Percentiles rank a stretch among this genome's conserved stretches.
Evolutionary conservation across 2,113 vertebrate genomes (phyloP).

Genomic region (Perca flavescens): DNA sequence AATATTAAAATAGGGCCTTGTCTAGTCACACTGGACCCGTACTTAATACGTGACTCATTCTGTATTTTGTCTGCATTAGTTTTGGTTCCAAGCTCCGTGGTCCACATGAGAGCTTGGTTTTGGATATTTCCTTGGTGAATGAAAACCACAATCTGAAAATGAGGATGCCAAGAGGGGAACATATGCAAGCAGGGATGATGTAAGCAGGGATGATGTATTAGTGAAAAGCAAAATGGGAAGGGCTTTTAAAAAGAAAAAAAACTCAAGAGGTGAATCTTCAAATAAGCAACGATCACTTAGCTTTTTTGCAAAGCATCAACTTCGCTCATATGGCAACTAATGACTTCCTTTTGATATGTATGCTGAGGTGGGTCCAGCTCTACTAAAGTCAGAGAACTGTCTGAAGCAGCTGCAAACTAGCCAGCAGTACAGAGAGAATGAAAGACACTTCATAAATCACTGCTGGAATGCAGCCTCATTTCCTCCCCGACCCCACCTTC

Average conservation of each 20-base stretch:
- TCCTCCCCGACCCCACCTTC: slow-evolving; percentile 70
- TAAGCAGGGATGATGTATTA: not conserved
- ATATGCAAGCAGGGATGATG: not conserved
- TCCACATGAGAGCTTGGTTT: slow-evolving; percentile 29
- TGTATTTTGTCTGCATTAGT: slow-evolving; percentile 17
- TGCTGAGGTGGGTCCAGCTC: slow-evolving; percentile 2
- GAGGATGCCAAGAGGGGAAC: not conserved
- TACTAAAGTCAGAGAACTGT: slow-evolving; percentile 22
- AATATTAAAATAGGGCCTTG: slow-evolving; percentile 44
- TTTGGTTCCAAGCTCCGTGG: slow-evolving; percentile 16
- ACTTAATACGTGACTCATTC: slow-evolving; percentile 42
- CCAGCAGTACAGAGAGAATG: slow-evolving; percentile 44
- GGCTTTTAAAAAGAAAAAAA: not conserved
- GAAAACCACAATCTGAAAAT: slow-evolving; percentile 23
- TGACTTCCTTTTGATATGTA: slow-evolving; percentile 17
- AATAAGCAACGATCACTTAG: not conserved
- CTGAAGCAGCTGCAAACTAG: slow-evolving; percentile 59
- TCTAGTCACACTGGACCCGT: slow-evolving; percentile 40
- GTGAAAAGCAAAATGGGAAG: not conserved
- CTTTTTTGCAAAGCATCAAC: not conserved
- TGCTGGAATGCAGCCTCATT: slow-evolving; percentile 78
- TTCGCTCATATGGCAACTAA: not conserved
- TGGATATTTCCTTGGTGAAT: slow-evolving; percentile 22
- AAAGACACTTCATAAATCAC: slow-evolving; percentile 77
- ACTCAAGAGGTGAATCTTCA: slow-evolving; percentile 6